A percentile compares a stretch with the other conserved stretches of the same genome.
Evolutionary conservation across 2,113 vertebrate genomes (phyloP).

Genomic region (Anarhynchus alexandrinus): DNA sequence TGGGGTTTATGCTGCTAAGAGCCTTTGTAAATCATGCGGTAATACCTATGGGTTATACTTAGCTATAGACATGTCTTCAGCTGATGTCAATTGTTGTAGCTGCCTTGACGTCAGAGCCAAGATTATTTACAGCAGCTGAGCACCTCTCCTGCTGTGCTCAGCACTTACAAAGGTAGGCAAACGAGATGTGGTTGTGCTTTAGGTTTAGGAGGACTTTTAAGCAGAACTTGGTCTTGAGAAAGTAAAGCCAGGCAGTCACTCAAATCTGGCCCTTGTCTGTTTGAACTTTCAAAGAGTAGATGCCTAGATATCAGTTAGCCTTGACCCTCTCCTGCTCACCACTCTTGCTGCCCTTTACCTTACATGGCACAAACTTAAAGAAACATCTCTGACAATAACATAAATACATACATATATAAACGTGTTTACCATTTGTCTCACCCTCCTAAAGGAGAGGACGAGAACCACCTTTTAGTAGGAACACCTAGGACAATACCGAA

Average conservation of each 20-base stretch:
- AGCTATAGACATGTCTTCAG: not conserved
- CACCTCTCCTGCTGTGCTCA: not conserved
- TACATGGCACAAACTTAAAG: not conserved
- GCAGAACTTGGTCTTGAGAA: not conserved
- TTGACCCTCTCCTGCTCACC: not conserved
- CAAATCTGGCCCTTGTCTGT: not conserved
- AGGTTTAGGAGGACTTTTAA: not conserved
- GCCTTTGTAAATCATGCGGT: not conserved
- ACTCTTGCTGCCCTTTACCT: not conserved
- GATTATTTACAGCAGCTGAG: slow-evolving; percentile 30
- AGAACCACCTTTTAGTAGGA: not conserved
- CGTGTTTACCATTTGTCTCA: not conserved
- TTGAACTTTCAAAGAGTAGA: not conserved
- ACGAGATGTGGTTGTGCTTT: not conserved
- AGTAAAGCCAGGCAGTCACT: not conserved
- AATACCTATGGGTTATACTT: slow-evolving; percentile 4
- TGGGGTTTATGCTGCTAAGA: not conserved
- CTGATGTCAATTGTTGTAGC: slow-evolving; percentile 8
- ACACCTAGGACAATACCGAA: not conserved
- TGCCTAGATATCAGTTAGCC: too few relatives aligned
- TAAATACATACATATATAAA: fast-evolving
- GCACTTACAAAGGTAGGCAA: not conserved
- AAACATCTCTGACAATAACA: not conserved
- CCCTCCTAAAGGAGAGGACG: fast-evolving
- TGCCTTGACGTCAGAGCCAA: not conserved